Base-by-base conservation (phyloP, 2,113 vertebrate species). In the Benthochromis sp. region DNA sequence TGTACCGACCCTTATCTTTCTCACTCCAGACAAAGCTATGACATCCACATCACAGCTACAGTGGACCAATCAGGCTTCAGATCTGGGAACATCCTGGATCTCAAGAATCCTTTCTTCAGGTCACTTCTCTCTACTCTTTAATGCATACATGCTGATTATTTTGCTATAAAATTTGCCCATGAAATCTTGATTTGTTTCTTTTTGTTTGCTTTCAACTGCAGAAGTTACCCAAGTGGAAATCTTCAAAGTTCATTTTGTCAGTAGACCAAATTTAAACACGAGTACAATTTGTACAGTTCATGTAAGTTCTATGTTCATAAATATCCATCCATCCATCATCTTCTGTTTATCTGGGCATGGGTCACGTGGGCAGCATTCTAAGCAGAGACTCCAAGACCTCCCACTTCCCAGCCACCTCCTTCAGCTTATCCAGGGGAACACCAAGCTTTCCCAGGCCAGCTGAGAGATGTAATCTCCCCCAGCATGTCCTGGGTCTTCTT, bases 101-200 rank as follows among this genome's bases (percentile, higher is more conserved):
- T 97, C 87, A 98, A 98, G 93, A 97, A 97, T 82, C 95, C 90
- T 11, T 97, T 97, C 93, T 97, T 97, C 89, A 96, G 96, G 96
- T 96, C 34, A 50, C 24, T 38, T 38, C 19, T 69, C 16, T 29
- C n/a, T 38, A 21, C 24, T 40, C 13, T 53, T 5, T 55, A 12
- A 85, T 57, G 36, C 19, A 55, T 4, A 50, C 27, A 50, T 31
- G 24, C 43, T 50, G 2, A 50, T 31, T n/a, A 31, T 52, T 19
- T 45, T 27, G 2, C 34, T 69, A 38, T 73, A 73, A 11, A 10
- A 27, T 17, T 12, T 76, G 24, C 27, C 71, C 43, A 47, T 47
- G 43, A 31, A 50, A 50, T 1, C 14, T 47, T 47, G 9, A 29
- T 76, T 47, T 76, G 69, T 76, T 47, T 47, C 16, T 47, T 27